phyloP scores from a whole-genome alignment of 1,140 invertebrate genomes.

The Drosophila hydei region DNA sequence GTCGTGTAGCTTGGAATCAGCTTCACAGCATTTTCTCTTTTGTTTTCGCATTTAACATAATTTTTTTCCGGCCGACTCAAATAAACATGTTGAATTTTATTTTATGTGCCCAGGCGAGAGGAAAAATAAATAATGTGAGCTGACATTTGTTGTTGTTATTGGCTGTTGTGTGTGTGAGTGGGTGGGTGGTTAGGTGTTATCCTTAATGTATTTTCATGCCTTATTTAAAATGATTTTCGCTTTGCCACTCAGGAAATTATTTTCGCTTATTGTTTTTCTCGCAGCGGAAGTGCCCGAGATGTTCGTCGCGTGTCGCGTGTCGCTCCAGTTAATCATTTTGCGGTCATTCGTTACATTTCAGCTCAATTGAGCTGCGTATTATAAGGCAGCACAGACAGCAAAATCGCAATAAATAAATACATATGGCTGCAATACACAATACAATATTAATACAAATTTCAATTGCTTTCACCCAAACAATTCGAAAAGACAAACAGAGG shows the following conservation, averaged over 20 bases:
- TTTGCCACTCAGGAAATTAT: constrained; percentile 67
- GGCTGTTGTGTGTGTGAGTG: constrained; percentile 6
- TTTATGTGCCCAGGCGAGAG: constrained; percentile 18
- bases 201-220: constrained; percentile 76
- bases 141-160: constrained; percentile 28
- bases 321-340: constrained; percentile 46
- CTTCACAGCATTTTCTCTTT: constrained; percentile 1
- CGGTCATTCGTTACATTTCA: constrained; percentile 19
- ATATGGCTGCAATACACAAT: background rate
- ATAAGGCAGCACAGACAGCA: background rate
- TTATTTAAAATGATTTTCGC: constrained; percentile 79
- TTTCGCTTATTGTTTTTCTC: constrained; percentile 60
- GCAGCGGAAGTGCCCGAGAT: constrained; percentile 21
- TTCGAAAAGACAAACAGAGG: background rate
- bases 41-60: constrained; percentile 23
- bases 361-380: constrained; percentile 42
- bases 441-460: constrained; percentile 35
- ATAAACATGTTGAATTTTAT: constrained; percentile 55
- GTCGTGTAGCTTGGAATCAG: background rate
- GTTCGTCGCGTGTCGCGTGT: constrained; percentile 12
- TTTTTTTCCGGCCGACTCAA: constrained; percentile 47
- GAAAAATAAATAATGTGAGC: constrained; percentile 62
- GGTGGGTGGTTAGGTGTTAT: constrained; percentile 47
- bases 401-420: background rate
- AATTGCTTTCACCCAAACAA: constrained; percentile 23